Percentiles rank a stretch among this genome's conserved stretches.
These are phyloP conservation scores for Alexandromys oeconomus DNA, from an alignment of 2,797 vertebrate species.

Conservation along the genomic window DNA sequence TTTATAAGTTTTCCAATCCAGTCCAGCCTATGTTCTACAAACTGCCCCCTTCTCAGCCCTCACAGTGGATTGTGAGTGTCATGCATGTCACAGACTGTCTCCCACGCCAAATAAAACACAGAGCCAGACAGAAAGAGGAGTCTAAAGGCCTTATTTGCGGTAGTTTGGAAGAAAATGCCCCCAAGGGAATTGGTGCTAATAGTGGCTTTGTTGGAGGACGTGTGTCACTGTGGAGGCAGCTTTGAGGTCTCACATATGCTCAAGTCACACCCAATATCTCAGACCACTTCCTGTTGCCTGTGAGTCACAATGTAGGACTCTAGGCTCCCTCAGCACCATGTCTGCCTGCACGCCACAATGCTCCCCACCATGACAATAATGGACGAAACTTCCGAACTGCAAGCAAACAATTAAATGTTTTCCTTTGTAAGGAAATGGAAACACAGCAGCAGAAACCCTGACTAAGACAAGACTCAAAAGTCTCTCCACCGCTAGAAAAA, in stretches of 20 bases:
- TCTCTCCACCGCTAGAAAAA: neutral
- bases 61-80: neutral
- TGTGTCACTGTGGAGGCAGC: neutral
- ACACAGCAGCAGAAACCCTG: neutral
- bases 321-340: neutral
- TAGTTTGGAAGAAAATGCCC: neutral
- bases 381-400: neutral
- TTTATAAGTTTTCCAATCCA: neutral
- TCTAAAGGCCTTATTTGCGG: neutral
- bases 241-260: neutral
- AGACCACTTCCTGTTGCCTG: neutral
- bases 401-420: neutral
- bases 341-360: neutral
- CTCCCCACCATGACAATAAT: neutral
- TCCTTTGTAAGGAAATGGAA: neutral
- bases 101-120: neutral
- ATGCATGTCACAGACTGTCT: neutral
- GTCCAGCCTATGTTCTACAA: neutral
- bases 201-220: neutral
- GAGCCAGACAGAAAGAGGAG: neutral
- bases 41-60: neutral
- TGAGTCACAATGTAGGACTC: neutral
- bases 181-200: neutral
- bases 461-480: neutral
- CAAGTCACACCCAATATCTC: neutral